Evolutionary conservation across 2,797 vertebrate genomes (phyloP), one percentile per base, ranked within the genome.

Genomic region (Myiothlypis coronata): DNA sequence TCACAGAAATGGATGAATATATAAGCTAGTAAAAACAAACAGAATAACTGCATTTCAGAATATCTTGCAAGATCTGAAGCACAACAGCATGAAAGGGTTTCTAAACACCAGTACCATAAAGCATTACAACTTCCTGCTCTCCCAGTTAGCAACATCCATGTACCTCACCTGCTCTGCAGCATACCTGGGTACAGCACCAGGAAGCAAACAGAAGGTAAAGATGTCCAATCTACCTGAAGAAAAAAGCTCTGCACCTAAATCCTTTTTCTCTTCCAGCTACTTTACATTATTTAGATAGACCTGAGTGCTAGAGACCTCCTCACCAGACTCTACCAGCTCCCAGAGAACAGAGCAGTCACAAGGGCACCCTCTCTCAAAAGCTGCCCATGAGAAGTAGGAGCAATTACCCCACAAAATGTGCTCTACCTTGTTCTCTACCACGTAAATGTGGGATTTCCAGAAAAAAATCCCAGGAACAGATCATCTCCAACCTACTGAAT

Each of bases 21-120:
- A 56, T 22, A 39, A 75, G 24, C 21, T 12, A 76, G 3, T 5
- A 55, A 79, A 90, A 92, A 41, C 13, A 52, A 82, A 60, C 16
- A 55, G 55, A 82, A 19, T 44, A n/a, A 78, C 22, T 53, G 41
- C 18, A 47, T 21, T 72, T 57, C n/a, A 72, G 18, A 30, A 8
- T 8, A 11, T 12, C 57, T 24, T 50, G 2, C 34, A 64, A 46
- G 64, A 87, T 4, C 24, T 41, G 15, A 72, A 59, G 35, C 13
- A 72, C 0, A 0, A 32, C 0, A 3, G 16, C 9, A 21, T 8
- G 35, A 70, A 39, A 77, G 39, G 30, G n/a, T 20, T 78, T 64
- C 47, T 44, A 24, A 39, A 46, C 17, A 39, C 16, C 30, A 50
- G 50, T 12, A 35, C 34, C 32, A 30, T 14, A 14, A 43, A 64